These are phyloP conservation scores for Aplysia californica DNA, from an alignment of 1,140 invertebrate genomes.

Conservation along the genomic window DNA sequence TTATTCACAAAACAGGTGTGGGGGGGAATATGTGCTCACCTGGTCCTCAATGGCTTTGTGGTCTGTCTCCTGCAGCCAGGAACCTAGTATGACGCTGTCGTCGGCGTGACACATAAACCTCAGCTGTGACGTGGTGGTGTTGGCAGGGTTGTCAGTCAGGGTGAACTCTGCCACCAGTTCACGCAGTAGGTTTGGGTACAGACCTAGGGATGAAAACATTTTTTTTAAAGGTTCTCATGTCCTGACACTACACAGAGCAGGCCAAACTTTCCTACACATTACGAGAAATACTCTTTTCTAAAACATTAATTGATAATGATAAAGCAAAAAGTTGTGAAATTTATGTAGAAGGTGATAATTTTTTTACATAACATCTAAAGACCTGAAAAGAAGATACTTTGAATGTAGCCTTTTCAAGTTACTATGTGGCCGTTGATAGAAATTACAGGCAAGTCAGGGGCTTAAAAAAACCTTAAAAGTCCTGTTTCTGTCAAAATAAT, in stretches of 20 bases:
- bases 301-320: not conserved
- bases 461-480: too few species aligned
- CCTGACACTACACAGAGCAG: not conserved
- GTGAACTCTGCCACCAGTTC: slow-evolving; percentile 98
- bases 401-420: too few species aligned
- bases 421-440: too few species aligned
- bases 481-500: too few species aligned
- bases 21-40: too few species aligned
- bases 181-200: slow-evolving; percentile 67
- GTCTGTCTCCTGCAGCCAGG: slow-evolving; percentile 88
- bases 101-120: slow-evolving; percentile 89
- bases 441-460: too few species aligned
- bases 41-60: slow-evolving; percentile 98
- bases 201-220: slow-evolving; percentile 50
- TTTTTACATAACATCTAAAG: too few species aligned
- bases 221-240: too few species aligned
- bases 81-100: slow-evolving; percentile 77
- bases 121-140: slow-evolving; percentile 92
- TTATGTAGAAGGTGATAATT: not conserved
- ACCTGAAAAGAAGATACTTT: too few species aligned
- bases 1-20: too few species aligned
- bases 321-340: not conserved
- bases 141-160: slow-evolving; percentile 92
- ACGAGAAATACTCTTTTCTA: too few species aligned
- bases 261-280: not conserved